A percentile compares a stretch with the other conserved stretches of the same genome.
Conservation (phyloP, 2,797 vertebrate genomes). For the Bradypodion ventrale region DNA sequence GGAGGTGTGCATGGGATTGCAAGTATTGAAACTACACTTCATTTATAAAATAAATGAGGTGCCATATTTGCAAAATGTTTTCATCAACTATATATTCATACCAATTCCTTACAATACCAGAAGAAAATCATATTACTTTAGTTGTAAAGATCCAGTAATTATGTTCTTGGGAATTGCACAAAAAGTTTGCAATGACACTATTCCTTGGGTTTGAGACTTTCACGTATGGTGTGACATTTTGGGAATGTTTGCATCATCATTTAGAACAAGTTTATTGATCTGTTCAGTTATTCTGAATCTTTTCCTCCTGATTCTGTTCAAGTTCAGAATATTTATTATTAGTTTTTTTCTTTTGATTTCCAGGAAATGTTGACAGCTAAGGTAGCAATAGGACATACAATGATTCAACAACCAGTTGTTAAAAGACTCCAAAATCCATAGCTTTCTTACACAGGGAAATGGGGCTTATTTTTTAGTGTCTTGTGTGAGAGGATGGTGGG, state of each 20-base stretch:
- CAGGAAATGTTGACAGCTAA: conserved; percentile 2
- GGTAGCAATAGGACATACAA: neutral
- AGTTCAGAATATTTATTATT: neutral
- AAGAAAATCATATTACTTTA: neutral
- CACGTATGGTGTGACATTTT: neutral
- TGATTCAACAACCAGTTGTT: neutral
- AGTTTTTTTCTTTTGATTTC: neutral
- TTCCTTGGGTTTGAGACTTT: conserved; percentile 17
- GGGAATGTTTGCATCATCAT: conserved; percentile 5
- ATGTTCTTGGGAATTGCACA: neutral
- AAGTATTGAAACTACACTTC: no score
- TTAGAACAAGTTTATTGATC: neutral
- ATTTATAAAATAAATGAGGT: neutral
- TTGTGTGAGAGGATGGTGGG: no score
- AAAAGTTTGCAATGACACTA: neutral
- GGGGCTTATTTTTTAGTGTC: conserved; percentile 3
- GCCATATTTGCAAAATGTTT: neutral
- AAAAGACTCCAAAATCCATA: conserved; percentile 1
- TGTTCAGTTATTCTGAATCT: conserved; percentile 26
- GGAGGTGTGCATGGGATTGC: no score
- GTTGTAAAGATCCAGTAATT: neutral
- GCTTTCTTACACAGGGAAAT: neutral
- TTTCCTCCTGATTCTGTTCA: neutral
- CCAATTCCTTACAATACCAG: neutral
- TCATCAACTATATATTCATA: neutral